Evolutionary conservation across 1,140 invertebrate species (phyloP), one percentile per base, ranked within the genome.

Genomic region (Aphaenogaster ashmeadi): DNA sequence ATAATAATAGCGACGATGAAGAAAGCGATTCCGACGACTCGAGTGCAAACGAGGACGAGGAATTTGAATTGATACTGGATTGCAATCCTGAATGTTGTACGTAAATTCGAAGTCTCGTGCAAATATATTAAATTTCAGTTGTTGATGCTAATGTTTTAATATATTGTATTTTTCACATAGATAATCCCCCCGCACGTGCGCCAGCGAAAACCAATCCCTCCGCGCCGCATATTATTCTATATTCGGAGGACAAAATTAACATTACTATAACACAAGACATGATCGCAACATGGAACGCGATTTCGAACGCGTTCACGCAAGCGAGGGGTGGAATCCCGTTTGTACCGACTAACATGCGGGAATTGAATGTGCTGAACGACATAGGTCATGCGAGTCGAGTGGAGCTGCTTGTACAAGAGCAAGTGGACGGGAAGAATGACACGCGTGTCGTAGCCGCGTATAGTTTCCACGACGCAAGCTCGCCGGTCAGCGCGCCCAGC

Each of bases 1-100:
- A 97, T 52, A 97, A 97, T 86, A 97, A 98, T 89, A 98, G 97
- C 90, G 97, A 97, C 52, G 97, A 97, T 72, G 97, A 98, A 91
- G 96, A 96, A 47, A 97, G 97, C 91, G 97, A 97, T 85, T 97
- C 96, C 18, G 97, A 97, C 60, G 97, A 97, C 74, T 97, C 97
- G 0, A 97, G 97, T 87, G 96, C 96, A 33, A 96, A 96, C 56
- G 97, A 97, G 88, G 96, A 96, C 80, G 89, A 96, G 95, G 93
- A 96, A 92, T 56, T 94, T 38, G 93, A 94, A 88, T 69, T 93
- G 7, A 92, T 92, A 15, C 91, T 92, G 0, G 93, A 94, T 64
- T 92, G 91, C 66, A 92, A 91, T 38, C 75, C 84, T 0, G 92
- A 94, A 69, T 87, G 87, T 27, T 93, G 92, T 92, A 87, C 44